phyloP scores from a whole-genome alignment of 2,113 vertebrate genomes.

The Pholis gunnellus region DNA sequence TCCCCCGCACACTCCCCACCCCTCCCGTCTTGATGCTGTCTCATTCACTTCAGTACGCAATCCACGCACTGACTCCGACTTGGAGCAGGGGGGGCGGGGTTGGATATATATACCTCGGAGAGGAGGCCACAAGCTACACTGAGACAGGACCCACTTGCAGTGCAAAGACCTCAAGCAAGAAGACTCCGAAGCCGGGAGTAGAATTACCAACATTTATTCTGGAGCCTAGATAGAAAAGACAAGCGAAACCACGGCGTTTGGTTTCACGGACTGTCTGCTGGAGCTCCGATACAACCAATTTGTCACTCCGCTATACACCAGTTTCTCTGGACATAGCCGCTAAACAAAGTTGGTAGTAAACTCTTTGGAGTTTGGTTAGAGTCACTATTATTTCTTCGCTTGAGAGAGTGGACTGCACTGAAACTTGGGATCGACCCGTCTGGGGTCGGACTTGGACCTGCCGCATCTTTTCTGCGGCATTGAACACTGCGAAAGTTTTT shows the following conservation, averaged over 20 bases:
- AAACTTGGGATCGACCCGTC: conserved; percentile 78
- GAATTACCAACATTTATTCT: conserved; percentile 85
- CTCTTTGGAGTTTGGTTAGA: conserved; percentile 90
- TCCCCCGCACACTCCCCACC: conserved; percentile 65
- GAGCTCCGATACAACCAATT: conserved; percentile 77
- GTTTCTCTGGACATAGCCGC: conserved; percentile 77
- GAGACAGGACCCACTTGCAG: conserved; percentile 85
- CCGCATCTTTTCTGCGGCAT: conserved; percentile 59
- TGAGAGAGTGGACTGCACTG: conserved; percentile 86
- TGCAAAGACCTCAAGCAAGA: conserved; percentile 85
- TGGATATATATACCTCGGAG: conserved; percentile 80
- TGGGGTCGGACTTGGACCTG: conserved; percentile 71
- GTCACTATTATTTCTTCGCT: conserved; percentile 82
- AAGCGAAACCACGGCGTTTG: conserved; percentile 54
- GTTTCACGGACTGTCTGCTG: conserved; percentile 73
- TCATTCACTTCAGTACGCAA: conserved; percentile 82
- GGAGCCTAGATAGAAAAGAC: conserved; percentile 74
- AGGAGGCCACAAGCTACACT: conserved; percentile 82
- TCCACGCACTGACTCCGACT: conserved; percentile 83
- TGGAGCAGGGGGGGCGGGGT: conserved; percentile 78
- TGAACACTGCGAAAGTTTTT: conserved; percentile 63
- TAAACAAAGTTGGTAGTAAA: conserved; percentile 87
- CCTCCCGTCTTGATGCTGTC: conserved; percentile 73
- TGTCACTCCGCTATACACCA: conserved; percentile 68
- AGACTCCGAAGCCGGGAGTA: conserved; percentile 90